Base-by-base conservation (phyloP, 1,140 invertebrate genomes). In the Heliothis virescens region DNA sequence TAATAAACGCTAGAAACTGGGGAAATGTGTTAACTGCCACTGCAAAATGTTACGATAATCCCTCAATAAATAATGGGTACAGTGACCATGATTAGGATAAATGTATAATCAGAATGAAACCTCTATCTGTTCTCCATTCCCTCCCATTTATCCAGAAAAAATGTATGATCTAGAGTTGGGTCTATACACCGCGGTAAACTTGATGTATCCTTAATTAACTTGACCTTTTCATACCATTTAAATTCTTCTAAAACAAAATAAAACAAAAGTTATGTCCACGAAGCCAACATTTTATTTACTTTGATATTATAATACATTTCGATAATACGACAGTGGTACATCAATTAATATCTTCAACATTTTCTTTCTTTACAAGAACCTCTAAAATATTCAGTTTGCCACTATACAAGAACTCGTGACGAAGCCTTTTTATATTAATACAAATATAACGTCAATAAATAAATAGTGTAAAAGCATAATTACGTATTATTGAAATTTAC, bases 401-500 rank as follows among this genome's bases (percentile, higher is more conserved):
- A 63, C 9, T 69, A 83, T 47, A 73, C 34, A 71, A 50, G 10
- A 73, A 62, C 57, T 41, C 21, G 82, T 74, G 76, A 72, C 81
- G 79, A 85, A 83, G 85, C 83, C 84, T 77, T 87, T 89, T 88
- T 88, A 88, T 87, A 87, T 88, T 84, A 85, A 87, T 82, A 84
- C 86, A 87, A 65, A 65, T 89, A 87, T 89, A 90, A 91, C 88
- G 86, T 90, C 89, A 91, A 90, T 91, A 91, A 91, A 91, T 91
- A 90, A 91, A 91, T 91, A 88, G 88, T 90, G 85, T 88, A 86
- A 84, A 88, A 89, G 90, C 86, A 85, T 86, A 88, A 84, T 91
- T 90, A 88, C 87, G 84, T 82, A 86, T 81, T 75, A 79, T 81
- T 83, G 73, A 83, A 84, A 85, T 85, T 84, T 87, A 85, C 83